phyloP scores from a whole-genome alignment of 1,140 invertebrate species.

The Drosophila ogumai region DNA sequence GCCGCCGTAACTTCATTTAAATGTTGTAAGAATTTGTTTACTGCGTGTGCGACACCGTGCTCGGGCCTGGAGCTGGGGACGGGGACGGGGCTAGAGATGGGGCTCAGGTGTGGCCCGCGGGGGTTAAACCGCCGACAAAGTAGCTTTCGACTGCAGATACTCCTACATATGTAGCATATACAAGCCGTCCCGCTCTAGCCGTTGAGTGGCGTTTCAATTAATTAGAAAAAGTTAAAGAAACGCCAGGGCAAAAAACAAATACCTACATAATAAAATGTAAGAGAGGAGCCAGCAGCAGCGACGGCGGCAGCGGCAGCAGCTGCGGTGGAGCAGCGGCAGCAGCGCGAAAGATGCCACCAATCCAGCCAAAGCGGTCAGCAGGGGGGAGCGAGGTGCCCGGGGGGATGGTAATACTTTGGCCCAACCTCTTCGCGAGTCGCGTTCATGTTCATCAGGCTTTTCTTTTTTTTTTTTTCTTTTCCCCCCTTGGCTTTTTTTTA shows the following conservation, averaged over 20 bases:
- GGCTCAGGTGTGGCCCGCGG: slow-evolving; percentile 4
- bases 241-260: slow-evolving; percentile 67
- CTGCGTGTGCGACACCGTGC: slow-evolving; percentile 61
- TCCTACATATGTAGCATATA: slow-evolving; percentile 46
- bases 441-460: slow-evolving; percentile 81
- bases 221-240: slow-evolving; percentile 84
- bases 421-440: slow-evolving; percentile 73
- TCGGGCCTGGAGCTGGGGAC: not conserved
- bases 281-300: slow-evolving; percentile 67
- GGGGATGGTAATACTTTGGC: slow-evolving; percentile 56
- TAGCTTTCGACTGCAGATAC: slow-evolving; percentile 47
- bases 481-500: not conserved
- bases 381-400: not conserved
- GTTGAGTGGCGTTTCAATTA: slow-evolving; percentile 81
- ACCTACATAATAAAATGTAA: slow-evolving; percentile 82
- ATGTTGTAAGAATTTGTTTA: slow-evolving; percentile 80
- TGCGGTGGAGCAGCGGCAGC: slow-evolving; percentile 41
- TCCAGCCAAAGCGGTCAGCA: slow-evolving; percentile 69
- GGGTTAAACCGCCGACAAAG: slow-evolving; percentile 42
- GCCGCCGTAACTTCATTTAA: slow-evolving; percentile 67
- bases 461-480: slow-evolving; percentile 62
- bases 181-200: slow-evolving; percentile 41
- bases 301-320: slow-evolving; percentile 27
- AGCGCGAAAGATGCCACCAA: slow-evolving; percentile 74
- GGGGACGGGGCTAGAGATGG: not conserved